A percentile compares a stretch with the other conserved stretches of the same genome.
Conservation (phyloP, 2,888 invertebrate species). For the Nineta flava region DNA sequence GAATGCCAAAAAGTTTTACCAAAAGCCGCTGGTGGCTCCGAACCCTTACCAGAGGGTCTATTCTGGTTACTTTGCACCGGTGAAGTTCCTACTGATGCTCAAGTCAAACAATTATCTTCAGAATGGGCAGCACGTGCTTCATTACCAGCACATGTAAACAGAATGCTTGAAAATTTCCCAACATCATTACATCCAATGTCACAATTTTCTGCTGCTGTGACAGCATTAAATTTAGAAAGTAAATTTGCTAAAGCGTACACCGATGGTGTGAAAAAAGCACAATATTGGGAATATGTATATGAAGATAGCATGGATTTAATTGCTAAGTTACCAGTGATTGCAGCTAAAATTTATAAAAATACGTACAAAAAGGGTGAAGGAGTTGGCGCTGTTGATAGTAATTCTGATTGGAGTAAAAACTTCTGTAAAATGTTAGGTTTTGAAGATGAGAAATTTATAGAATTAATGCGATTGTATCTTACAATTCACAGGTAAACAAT, state of each 20-base stretch:
- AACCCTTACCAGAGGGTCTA: slow-evolving; percentile 86
- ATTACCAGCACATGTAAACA: slow-evolving; percentile 82
- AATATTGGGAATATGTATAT: slow-evolving; percentile 86
- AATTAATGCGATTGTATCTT: slow-evolving; percentile 83
- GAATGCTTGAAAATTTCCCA: slow-evolving; percentile 84
- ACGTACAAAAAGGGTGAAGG: slow-evolving; percentile 44
- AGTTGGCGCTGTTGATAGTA: slow-evolving; percentile 73
- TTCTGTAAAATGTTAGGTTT: slow-evolving; percentile 86
- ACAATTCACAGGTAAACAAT: slow-evolving; percentile 61
- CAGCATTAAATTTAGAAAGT: slow-evolving; percentile 83
- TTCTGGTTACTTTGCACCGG: slow-evolving; percentile 88
- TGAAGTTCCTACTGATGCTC: slow-evolving; percentile 67
- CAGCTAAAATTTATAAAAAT: slow-evolving; percentile 88
- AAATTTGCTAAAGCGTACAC: slow-evolving; percentile 81
- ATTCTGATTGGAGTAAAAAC: slow-evolving; percentile 87
- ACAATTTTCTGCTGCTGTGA: slow-evolving; percentile 82
- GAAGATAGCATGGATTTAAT: slow-evolving; percentile 92
- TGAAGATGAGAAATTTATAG: slow-evolving; percentile 67
- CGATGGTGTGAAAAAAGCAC: slow-evolving; percentile 72
- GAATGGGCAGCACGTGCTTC: slow-evolving; percentile 83
- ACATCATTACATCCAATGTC: slow-evolving; percentile 85
- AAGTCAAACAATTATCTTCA: slow-evolving; percentile 57
- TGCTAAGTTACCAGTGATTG: slow-evolving; percentile 85
- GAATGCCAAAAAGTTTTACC: slow-evolving; percentile 81
- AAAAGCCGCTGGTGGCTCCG: slow-evolving; percentile 60